phyloP scores from a whole-genome alignment of 2,888 invertebrate genomes.

The Axea sp. region DNA sequence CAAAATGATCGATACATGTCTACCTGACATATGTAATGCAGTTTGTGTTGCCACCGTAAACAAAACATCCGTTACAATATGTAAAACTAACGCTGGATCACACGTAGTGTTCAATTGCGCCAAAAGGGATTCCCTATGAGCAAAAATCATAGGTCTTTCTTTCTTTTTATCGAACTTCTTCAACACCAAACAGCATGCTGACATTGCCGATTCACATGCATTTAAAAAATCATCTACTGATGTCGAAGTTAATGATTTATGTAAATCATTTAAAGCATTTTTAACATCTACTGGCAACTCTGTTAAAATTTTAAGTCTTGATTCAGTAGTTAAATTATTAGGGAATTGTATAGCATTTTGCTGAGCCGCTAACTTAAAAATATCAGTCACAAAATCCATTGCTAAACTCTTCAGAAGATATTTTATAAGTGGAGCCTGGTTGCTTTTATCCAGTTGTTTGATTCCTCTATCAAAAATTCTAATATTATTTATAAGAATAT shows the following conservation, averaged over 20 bases:
- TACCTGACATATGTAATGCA: constrained; percentile 95
- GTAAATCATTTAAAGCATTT: constrained; percentile 83
- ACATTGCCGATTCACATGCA: constrained; percentile 86
- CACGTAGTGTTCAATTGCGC: constrained; percentile 87
- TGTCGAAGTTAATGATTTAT: constrained; percentile 85
- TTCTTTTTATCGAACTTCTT: constrained; percentile 95
- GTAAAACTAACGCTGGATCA: constrained; percentile 89
- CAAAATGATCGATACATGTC: constrained; percentile 92
- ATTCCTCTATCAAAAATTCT: constrained; percentile 90
- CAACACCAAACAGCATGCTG: constrained; percentile 88
- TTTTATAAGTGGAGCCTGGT: constrained; percentile 86
- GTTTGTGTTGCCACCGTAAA: constrained; percentile 90
- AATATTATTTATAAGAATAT: constrained; percentile 86
- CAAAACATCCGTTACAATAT: constrained; percentile 87
- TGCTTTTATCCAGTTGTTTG: constrained; percentile 82
- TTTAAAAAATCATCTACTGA: constrained; percentile 89
- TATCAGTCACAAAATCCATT: constrained; percentile 89
- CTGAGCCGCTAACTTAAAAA: constrained; percentile 88
- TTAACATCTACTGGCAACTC: constrained; percentile 85
- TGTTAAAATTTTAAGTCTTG: constrained; percentile 83
- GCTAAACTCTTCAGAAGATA: constrained; percentile 92
- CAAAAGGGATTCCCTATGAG: constrained; percentile 89
- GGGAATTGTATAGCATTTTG: constrained; percentile 82
- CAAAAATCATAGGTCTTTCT: constrained; percentile 86
- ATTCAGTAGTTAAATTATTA: constrained; percentile 82